A percentile compares a stretch with the other conserved stretches of the same genome.
Conservation (phyloP, 2,113 vertebrate species). For the Ramphastos sulfuratus region DNA sequence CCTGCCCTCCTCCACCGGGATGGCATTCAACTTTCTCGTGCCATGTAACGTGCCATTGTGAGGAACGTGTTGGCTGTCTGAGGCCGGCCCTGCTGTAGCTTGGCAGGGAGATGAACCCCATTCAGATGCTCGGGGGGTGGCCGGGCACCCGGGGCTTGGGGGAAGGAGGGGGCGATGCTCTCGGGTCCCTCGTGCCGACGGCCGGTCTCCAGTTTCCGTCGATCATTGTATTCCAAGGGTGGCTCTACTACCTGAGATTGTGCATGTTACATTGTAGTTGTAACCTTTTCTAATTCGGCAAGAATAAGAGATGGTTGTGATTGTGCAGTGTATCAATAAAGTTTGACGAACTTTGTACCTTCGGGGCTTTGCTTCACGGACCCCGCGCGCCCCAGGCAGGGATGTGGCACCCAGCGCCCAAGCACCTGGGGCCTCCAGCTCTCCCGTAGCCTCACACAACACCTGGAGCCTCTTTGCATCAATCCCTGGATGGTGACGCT, state of each 20-base stretch:
- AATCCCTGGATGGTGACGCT: accelerated
- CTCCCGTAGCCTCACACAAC: background rate
- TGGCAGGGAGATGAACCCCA: background rate
- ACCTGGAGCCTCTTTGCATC: background rate
- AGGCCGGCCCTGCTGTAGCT: background rate
- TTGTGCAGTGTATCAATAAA: conserved; percentile 90
- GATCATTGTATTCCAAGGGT: conserved; percentile 81
- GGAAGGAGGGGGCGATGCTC: background rate
- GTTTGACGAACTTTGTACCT: conserved; percentile 85
- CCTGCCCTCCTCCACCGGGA: background rate
- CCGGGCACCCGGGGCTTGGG: background rate
- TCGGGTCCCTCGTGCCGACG: background rate
- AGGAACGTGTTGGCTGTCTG: conserved; percentile 75
- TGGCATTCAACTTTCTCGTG: conserved; percentile 64
- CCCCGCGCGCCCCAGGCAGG: background rate
- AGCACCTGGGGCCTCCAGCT: accelerated
- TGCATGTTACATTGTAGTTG: conserved; percentile 90
- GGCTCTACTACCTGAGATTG: conserved; percentile 84
- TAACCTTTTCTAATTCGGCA: conserved; percentile 89
- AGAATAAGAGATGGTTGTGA: conserved; percentile 88
- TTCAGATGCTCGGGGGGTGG: background rate
- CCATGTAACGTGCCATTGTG: conserved; percentile 80
- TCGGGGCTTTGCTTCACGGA: conserved; percentile 70
- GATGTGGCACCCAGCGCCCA: accelerated
- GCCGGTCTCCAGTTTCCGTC: conserved; percentile 73